Percentiles rank a stretch among this genome's conserved stretches.
Conservation (phyloP, 2,113 vertebrate genomes). For the Ariopsis seemanni region DNA sequence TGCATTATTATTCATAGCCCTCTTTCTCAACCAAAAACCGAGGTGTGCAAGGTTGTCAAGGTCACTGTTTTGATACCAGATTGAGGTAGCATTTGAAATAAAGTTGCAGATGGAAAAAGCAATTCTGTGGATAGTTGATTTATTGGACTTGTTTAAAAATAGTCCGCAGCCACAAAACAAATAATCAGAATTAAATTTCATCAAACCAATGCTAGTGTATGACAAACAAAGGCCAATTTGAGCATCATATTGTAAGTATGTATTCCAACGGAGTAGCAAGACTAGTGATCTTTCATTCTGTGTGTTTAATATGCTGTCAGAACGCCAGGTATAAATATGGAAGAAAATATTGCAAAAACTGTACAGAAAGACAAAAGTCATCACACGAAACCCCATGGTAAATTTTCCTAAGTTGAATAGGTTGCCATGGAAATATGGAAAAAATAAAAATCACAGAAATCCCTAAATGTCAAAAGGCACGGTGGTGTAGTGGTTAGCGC, state of each 20-base stretch:
- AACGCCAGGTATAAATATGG: background rate
- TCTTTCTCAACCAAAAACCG: background rate
- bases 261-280: background rate
- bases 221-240: background rate
- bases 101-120: background rate
- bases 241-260: background rate
- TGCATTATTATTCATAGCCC: slow-evolving; percentile 13
- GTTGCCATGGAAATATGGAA: too few species aligned
- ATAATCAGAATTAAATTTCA: background rate
- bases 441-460: too few species aligned
- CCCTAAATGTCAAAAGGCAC: too few species aligned
- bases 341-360: background rate
- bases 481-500: too few species aligned
- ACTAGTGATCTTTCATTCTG: background rate
- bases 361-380: too few species aligned
- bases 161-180: too few species aligned
- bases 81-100: background rate
- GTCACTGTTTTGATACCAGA: background rate
- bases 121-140: background rate
- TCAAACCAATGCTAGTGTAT: background rate
- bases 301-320: background rate
- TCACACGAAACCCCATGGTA: too few species aligned
- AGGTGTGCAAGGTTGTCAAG: background rate
- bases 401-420: too few species aligned
- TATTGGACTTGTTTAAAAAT: too few species aligned